Evolutionary conservation across 1,140 invertebrate genomes (phyloP).

Genomic region (Agrilus planipennis): DNA sequence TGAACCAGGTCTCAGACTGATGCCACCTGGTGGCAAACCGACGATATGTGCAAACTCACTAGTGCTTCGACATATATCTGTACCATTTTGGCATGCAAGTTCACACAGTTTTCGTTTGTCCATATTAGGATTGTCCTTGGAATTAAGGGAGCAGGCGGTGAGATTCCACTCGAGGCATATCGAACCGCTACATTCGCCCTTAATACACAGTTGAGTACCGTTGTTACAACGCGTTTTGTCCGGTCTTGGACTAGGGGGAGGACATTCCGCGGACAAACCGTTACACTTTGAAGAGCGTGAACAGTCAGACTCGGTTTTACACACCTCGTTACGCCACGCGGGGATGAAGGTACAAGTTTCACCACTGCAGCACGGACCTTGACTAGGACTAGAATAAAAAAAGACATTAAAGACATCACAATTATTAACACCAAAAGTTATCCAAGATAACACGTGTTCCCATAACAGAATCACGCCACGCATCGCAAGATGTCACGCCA

Average conservation of each 20-base stretch:
- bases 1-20: constrained; percentile 82
- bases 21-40: constrained; percentile 69
- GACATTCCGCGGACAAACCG: constrained; percentile 77
- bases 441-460: no score
- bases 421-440: constrained; percentile 1
- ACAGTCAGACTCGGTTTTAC: constrained; percentile 80
- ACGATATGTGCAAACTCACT: constrained; percentile 67
- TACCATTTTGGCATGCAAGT: constrained; percentile 85
- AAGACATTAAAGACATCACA: background rate
- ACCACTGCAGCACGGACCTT: constrained; percentile 89
- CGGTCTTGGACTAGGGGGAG: constrained; percentile 56
- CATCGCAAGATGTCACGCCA: no score
- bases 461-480: no score
- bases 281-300: constrained; percentile 74
- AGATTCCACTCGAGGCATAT: constrained; percentile 92
- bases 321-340: constrained; percentile 49
- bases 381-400: constrained; percentile 67
- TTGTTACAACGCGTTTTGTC: constrained; percentile 81
- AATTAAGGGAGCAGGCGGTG: constrained; percentile 93
- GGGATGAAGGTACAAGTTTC: constrained; percentile 71
- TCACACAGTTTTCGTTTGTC: constrained; percentile 81
- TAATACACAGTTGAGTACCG: constrained; percentile 76
- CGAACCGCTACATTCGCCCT: constrained; percentile 88
- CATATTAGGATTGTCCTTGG: constrained; percentile 64
- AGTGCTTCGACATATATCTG: constrained; percentile 76